Evolutionary conservation across 2,797 vertebrate genomes (phyloP).

Genomic region (Manis crassicaudata): DNA sequence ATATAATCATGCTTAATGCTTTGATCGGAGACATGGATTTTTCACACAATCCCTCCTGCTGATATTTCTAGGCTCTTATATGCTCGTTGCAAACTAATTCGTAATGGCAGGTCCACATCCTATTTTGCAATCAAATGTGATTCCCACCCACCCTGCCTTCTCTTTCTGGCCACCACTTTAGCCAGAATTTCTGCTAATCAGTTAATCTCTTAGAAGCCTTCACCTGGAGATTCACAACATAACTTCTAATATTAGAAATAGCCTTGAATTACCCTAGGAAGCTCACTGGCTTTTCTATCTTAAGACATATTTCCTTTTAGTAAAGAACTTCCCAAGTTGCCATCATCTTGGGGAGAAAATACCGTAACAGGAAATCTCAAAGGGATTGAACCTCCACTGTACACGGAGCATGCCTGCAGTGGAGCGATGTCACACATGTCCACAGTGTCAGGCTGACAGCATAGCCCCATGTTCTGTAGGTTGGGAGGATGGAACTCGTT

Average conservation of each 20-base stretch:
- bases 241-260: not conserved
- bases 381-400: not conserved
- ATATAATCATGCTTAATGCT: too few relatives aligned
- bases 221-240: not conserved
- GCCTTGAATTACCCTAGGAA: not conserved
- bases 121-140: not conserved
- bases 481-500: not conserved
- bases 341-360: not conserved
- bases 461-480: accelerated
- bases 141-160: not conserved
- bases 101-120: too few relatives aligned
- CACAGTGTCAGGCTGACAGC: not conserved
- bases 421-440: accelerated
- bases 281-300: not conserved
- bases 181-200: not conserved
- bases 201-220: not conserved
- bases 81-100: not conserved
- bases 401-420: not conserved
- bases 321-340: not conserved
- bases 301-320: not conserved
- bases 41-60: not conserved
- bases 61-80: not conserved
- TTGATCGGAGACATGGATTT: not conserved
- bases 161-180: not conserved
- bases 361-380: accelerated